phyloP scores from a whole-genome alignment of 2,797 vertebrate species.

The Cynodonichthys magdalenae region DNA sequence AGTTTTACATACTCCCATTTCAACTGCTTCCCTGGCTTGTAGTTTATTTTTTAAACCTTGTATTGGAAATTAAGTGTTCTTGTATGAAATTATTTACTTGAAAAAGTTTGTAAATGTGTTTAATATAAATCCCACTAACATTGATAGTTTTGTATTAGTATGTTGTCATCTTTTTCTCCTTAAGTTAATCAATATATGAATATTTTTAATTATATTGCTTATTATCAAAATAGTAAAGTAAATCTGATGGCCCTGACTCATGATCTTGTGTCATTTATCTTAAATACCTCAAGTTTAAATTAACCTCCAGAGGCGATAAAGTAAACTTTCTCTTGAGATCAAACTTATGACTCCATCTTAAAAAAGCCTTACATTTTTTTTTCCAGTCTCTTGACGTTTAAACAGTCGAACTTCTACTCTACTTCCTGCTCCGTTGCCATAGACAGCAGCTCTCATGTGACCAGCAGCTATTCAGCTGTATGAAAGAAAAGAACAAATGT shows the following conservation, averaged over 20 bases:
- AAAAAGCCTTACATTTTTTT: no score
- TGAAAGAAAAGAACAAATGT: slow-evolving; percentile 81
- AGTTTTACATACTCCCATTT: not conserved
- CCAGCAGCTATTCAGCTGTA: slow-evolving; percentile 76
- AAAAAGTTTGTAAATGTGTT: not conserved
- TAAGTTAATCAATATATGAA: not conserved
- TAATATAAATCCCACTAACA: no score
- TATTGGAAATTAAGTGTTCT: not conserved
- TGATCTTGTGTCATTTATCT: slow-evolving; percentile 45
- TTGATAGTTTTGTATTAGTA: no score
- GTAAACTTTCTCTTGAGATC: slow-evolving; percentile 37
- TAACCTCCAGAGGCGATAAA: slow-evolving; percentile 49
- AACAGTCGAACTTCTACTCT: slow-evolving; percentile 30
- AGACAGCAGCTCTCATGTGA: slow-evolving; percentile 70
- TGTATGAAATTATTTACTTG: not conserved
- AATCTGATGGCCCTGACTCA: slow-evolving; percentile 15
- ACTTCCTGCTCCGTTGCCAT: slow-evolving; percentile 43
- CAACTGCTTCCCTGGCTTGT: not conserved
- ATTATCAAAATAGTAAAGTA: not conserved
- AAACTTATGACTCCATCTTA: slow-evolving; percentile 22
- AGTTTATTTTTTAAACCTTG: not conserved
- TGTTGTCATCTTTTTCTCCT: slow-evolving; percentile 1
- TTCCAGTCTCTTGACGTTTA: slow-evolving; percentile 4
- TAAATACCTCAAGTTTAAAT: slow-evolving; percentile 36
- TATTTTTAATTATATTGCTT: not conserved